Conservation (phyloP, 2,888 invertebrate genomes). For the Pyrgus malvae region DNA sequence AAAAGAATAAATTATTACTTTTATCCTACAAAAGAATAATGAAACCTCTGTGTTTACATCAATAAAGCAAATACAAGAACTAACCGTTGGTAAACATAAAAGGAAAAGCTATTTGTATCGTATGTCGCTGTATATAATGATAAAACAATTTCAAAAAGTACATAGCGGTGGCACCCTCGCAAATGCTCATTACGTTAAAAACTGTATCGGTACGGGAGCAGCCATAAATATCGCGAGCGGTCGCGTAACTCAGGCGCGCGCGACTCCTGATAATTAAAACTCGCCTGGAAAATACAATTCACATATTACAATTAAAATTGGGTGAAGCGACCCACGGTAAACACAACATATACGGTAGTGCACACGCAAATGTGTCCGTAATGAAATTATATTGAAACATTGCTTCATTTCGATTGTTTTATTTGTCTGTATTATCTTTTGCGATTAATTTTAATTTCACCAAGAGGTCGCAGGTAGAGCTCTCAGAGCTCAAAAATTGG, state of each 20-base stretch:
- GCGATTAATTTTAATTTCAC: conserved; percentile 12
- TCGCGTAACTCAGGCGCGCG: conserved; percentile 79
- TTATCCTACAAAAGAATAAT: too few relatives aligned
- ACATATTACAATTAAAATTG: conserved; percentile 80
- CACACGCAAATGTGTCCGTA: conserved; percentile 37
- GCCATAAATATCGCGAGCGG: conserved; percentile 81
- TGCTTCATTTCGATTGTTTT: conserved; percentile 25
- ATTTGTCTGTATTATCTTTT: conserved; percentile 14
- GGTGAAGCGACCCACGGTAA: conserved; percentile 66
- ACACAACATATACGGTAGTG: conserved; percentile 47
- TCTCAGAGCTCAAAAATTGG: neutral
- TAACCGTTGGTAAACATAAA: too few relatives aligned
- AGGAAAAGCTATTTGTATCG: neutral
- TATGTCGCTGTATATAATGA: conserved; percentile 33
- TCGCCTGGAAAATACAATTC: conserved; percentile 77
- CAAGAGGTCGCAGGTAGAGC: neutral
- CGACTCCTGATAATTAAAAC: conserved; percentile 82
- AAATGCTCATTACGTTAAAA: conserved; percentile 80
- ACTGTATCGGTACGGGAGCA: conserved; percentile 77
- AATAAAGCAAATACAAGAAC: neutral
- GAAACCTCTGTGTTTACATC: too few relatives aligned
- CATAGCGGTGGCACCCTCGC: conserved; percentile 27
- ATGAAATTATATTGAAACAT: conserved; percentile 37
- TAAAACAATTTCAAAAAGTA: conserved; percentile 43
- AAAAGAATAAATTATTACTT: too few relatives aligned